These are phyloP conservation scores for Lasioglossum vierecki DNA, from an alignment of 2,888 invertebrate species.

Conservation along the genomic window DNA sequence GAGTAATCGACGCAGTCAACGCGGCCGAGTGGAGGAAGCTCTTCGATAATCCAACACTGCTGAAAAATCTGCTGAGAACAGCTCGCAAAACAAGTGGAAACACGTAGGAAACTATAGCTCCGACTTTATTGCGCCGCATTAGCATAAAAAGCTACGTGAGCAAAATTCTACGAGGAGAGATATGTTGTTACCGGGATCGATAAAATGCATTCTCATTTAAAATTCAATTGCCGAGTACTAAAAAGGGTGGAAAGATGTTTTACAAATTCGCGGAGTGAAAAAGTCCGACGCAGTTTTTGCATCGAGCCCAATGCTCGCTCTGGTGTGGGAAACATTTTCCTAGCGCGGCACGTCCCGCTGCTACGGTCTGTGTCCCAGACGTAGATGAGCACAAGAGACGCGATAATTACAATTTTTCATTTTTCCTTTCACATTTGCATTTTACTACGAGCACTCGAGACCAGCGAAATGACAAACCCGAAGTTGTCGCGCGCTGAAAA, in stretches of 20 bases:
- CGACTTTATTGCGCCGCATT: slow-evolving; percentile 2
- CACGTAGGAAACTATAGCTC: background rate
- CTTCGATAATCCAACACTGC: background rate
- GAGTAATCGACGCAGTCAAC: too few relatives aligned
- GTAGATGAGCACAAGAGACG: background rate
- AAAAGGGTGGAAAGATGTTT: slow-evolving; percentile 6
- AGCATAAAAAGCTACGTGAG: slow-evolving; percentile 17
- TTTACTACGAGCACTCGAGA: background rate
- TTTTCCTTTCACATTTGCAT: background rate
- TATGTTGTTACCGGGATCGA: slow-evolving; percentile 24
- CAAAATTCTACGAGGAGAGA: slow-evolving; percentile 10
- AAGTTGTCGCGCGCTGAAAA: too few relatives aligned
- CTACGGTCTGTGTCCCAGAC: background rate
- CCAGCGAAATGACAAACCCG: too few relatives aligned
- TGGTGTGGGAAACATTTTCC: background rate
- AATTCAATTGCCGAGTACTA: slow-evolving; percentile 16
- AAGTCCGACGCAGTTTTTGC: background rate
- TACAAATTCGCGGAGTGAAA: background rate
- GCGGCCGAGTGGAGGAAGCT: background rate
- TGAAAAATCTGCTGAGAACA: background rate
- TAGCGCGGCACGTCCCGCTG: background rate
- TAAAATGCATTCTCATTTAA: slow-evolving; percentile 33
- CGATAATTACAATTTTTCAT: background rate
- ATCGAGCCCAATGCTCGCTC: background rate
- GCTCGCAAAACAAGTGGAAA: background rate